Evolutionary conservation across 2,888 invertebrate genomes (phyloP), one percentile per base, ranked within the genome.

Genomic region (Tinea pellionella): DNA sequence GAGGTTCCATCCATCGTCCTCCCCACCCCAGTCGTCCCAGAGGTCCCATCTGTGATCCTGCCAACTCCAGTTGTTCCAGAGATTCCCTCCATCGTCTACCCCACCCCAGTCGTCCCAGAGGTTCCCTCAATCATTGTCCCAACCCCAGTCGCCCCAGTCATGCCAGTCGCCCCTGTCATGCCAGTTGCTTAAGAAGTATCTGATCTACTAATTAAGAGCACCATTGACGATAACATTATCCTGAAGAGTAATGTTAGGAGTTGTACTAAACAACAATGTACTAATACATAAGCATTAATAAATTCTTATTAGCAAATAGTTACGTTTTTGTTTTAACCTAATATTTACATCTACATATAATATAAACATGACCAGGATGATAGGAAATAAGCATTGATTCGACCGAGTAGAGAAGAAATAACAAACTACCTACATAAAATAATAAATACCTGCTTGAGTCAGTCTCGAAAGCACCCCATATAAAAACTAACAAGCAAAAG

Each of bases 41-140:
- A 42, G 7, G 43, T 59, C 3, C 43, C n/a, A 13, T 12, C 58
- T 42, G 51, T 61, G 11, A 41, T 32, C 12, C 60, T 61, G 11
- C 61, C 61, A 57, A 32, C 41, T 15, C 60, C 61, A 12, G 53
- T 51, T 2, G 19, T 59, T 1, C 61, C 61, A 7, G 61, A 42
- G 12, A 30, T 61, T 18, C 43, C n/a, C 1, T 43, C 59, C 53
- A 13, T 61, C 19, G 56, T 56, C 16, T 43, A 56, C n/a, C 61
- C 56, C 12, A 29, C 56, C 24, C 60, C 43, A n/a, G 56, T 53
- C 11, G 13, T 61, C 24, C 61, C 61, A 15, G 61, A 47, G 32
- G 41, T 57, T 1, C 43, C n/a, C 1, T 24, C 59, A 18, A 15
- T 61, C 9, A 55, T 56, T 15, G 43, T 60, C n/a, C 61, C 56